Percentiles rank a stretch among this genome's conserved stretches.
Conservation (phyloP, 2,113 vertebrate genomes). For the Marcusenius ussheri region DNA sequence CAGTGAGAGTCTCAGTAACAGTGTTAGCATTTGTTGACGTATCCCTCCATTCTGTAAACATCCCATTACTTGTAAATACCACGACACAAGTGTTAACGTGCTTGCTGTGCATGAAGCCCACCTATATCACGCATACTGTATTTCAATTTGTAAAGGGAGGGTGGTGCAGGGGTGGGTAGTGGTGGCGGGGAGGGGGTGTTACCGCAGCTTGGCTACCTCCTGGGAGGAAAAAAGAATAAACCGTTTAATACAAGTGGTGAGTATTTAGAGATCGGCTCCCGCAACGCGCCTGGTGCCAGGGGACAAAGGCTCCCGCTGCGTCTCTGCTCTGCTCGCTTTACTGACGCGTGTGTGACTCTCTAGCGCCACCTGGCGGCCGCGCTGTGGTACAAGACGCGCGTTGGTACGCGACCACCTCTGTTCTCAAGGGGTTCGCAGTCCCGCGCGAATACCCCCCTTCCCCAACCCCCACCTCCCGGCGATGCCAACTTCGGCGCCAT, state of each 20-base stretch:
- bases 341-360: slow-evolving; percentile 53
- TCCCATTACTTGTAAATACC: neutral
- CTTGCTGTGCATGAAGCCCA: neutral
- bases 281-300: neutral
- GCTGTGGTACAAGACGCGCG: slow-evolving; percentile 34
- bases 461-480: neutral
- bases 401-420: slow-evolving; percentile 19
- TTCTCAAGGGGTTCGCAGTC: neutral
- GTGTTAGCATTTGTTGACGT: neutral
- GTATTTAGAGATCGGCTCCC: neutral
- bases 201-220: neutral
- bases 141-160: neutral
- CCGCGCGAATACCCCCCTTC: neutral
- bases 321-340: neutral
- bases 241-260: neutral
- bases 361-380: slow-evolving; percentile 66
- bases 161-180: neutral
- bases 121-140: neutral
- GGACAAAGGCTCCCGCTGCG: neutral
- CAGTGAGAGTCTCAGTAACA: neutral
- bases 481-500: neutral
- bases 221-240: neutral
- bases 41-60: neutral
- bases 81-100: neutral
- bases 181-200: neutral